Evolutionary conservation across 2,888 invertebrate species (phyloP).

Genomic region (Patella ulyssiponensis): DNA sequence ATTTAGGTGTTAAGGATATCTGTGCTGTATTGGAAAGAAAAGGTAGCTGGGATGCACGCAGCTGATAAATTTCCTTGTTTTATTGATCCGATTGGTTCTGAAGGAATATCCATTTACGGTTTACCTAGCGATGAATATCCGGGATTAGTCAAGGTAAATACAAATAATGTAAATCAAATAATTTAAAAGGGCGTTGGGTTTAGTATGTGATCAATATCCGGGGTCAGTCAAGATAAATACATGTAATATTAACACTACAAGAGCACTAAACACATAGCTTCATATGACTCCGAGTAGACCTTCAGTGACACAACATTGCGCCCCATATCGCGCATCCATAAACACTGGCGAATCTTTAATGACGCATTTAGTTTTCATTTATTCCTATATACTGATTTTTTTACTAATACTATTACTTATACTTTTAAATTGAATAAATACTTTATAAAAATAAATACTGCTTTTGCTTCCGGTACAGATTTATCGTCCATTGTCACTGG

Average conservation of each 20-base stretch:
- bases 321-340: too few species aligned
- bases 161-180: neutral
- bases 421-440: too few species aligned
- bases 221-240: slow-evolving; percentile 66
- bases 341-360: too few species aligned
- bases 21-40: slow-evolving; percentile 64
- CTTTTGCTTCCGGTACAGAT: too few species aligned
- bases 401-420: too few species aligned
- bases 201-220: slow-evolving; percentile 68
- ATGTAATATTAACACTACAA: neutral
- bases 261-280: too few species aligned
- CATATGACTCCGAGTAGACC: too few species aligned
- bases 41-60: slow-evolving; percentile 37
- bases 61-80: slow-evolving; percentile 48
- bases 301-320: too few species aligned
- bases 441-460: too few species aligned
- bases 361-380: too few species aligned
- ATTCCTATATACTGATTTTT: too few species aligned
- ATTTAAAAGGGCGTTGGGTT: slow-evolving; percentile 29
- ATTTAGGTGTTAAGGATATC: slow-evolving; percentile 55
- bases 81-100: slow-evolving; percentile 33
- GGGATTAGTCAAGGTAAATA: slow-evolving; percentile 65
- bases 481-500: too few species aligned
- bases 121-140: slow-evolving; percentile 69
- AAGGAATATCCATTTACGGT: slow-evolving; percentile 49